Base-by-base conservation (phyloP, 2,797 vertebrate species). In the Helarctos malayanus region DNA sequence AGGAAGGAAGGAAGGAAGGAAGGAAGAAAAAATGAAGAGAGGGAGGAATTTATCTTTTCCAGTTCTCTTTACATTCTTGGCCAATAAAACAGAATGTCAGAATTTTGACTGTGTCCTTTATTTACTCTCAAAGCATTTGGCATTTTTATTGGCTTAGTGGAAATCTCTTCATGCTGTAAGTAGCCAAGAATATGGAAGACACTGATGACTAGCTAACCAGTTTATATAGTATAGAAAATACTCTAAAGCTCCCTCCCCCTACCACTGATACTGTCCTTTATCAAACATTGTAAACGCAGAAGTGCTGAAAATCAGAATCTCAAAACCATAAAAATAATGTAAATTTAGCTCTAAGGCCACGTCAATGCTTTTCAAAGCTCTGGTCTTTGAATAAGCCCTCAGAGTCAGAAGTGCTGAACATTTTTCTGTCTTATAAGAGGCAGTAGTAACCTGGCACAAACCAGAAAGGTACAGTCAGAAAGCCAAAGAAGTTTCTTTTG, bases 401-500 rank as follows among this genome's bases (percentile, higher is more conserved):
- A 59, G 95, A 87, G 84, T 94, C 97, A 97, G 93, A 98, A 97
- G 94, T 97, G 97, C 93, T 61, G 75, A 88, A 78, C 27, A 23
- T 65, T 96, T 92, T 82, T 95, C 92, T 89, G 45, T 78, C 90
- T 94, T 89, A 59, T 96, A 81, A 94, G 95, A 98, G 59, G 81
- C 83, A 95, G 52, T 83, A 92, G 94, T 91, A 95, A 95, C 95
- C 97, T 97, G 95, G 96, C 76, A 97, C 96, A 97, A 82, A 84
- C 90, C 92, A 59, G 57, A 97, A 93, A 94, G 96, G 98, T 97
- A 95, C 94, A 95, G 88, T 86, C 95, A 98, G 97, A 95, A 98
- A 78, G 80, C 97, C 95, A 97, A 98, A 98, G 98, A 98, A 98
- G 97, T 97, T 96, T 96, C 98, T 98, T 98, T 98, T 98, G 98